Evolutionary conservation across 1,140 invertebrate genomes (phyloP), one percentile per base, ranked within the genome.

Genomic region (Sminthurides bifidus): DNA sequence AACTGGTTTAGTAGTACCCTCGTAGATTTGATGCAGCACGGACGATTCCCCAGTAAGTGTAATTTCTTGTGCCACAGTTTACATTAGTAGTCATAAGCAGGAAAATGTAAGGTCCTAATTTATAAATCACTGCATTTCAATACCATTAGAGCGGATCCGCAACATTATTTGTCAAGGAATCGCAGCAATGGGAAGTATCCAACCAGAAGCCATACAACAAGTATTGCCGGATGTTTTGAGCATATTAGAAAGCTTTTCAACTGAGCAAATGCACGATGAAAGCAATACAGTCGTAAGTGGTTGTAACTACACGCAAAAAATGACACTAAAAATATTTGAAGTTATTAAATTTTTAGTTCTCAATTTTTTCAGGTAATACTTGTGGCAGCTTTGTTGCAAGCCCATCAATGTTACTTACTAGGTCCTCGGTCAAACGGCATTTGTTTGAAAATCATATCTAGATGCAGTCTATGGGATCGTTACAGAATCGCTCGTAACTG

Each of bases 401-500:
- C 83, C 52, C 74, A 85, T 26, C 79, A 64, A 45, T 49, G 54
- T 15, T 59, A 54, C 41, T 40, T 49, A 3, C 23, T 64, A 21
- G 40, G 35, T 53, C 63, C 73, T 37, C 73, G 77, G 54, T 73
- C 72, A 48, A 64, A 67, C 19, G 55, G 66, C 27, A 45, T 58
- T 8, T 45, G 66, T 63, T 69, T 79, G 14, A 72, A 70, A 14
- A 77, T 81, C 0, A 72, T 81, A 15, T 73, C 75, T 46, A 74
- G 73, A 48, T 76, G 78, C 1, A 80, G 86, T 68, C 75, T 79
- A 0, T 95, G 92, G 92, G 79, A 83, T 4, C 82, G 82, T 49
- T 95, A 92, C 70, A 77, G 85, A 63, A 82, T 95, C 45, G 87
- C 82, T 0, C 76, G 91, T 41, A 86, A 89, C 49, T 87, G 88